Evolutionary conservation across 1,140 invertebrate genomes (phyloP).

Genomic region (Trichomalopsis sarcophagae): DNA sequence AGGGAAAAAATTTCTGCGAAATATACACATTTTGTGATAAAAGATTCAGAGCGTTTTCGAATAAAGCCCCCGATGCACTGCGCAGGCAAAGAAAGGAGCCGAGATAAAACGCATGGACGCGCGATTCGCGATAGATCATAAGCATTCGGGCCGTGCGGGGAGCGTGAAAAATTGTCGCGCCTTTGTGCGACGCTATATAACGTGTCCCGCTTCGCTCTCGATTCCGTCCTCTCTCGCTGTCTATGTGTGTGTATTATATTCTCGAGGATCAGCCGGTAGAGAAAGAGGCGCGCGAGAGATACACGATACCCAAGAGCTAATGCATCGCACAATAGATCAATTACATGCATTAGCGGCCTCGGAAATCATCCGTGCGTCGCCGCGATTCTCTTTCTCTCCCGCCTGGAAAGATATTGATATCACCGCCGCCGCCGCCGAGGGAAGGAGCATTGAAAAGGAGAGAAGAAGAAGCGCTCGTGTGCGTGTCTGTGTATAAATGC

Average conservation of each 20-base stretch:
- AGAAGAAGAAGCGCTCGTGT: neutral
- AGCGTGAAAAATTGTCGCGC: slow-evolving; percentile 41
- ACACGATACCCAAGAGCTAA: slow-evolving; percentile 62
- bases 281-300: neutral
- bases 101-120: neutral
- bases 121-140: slow-evolving; percentile 14
- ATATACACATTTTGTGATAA: neutral
- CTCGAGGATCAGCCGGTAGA: neutral
- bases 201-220: neutral
- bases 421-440: slow-evolving; percentile 20
- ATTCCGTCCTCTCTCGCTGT: slow-evolving; percentile 4
- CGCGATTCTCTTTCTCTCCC: slow-evolving; percentile 35
- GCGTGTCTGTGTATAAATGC: neutral
- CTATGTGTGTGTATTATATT: neutral
- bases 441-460: neutral
- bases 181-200: neutral
- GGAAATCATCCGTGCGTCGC: slow-evolving; percentile 52
- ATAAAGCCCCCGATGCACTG: neutral
- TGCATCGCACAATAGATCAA: slow-evolving; percentile 73
- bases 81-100: neutral
- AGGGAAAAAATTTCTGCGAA: neutral
- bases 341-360: slow-evolving; percentile 70
- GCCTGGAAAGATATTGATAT: slow-evolving; percentile 60
- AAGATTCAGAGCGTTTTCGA: neutral
- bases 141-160: neutral